Evolutionary conservation across 2,888 invertebrate genomes (phyloP), one percentile per base, ranked within the genome.

Genomic region (Oscheius sp.): DNA sequence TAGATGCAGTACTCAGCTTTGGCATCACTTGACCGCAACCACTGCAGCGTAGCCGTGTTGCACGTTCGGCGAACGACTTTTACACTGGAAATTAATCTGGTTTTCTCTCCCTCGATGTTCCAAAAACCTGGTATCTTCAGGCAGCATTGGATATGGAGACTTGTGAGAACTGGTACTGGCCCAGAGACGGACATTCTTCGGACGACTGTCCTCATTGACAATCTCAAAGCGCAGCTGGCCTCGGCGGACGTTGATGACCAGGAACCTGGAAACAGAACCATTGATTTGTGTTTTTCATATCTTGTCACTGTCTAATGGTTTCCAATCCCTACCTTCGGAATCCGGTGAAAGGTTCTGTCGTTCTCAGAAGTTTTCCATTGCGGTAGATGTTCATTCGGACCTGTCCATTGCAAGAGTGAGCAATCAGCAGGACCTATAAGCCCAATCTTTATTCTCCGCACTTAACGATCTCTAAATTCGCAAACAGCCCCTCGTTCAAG

Each of bases 91-190:
- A 50, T 51, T 57, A 70, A 37, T 35, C 47, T 32, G 29, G 32
- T 29, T 21, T 32, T 59, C 29, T 29, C 48, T 66, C 29, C 21
- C 10, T 11, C 10, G 29, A 70, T 29, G 21, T 70, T 70, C 32
- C 29, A 33, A 60, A 60, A 75, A 81, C 83, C 82, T 83, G 0
- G 85, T 84, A 73, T 86, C 86, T 35, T 84, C 84, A 7, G 86
- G 86, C 11, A 86, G 78, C 57, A 76, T 73, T 11, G 86, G 81
- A 70, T 83, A 86, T 9, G 85, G 86, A 9, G 83, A 83, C 7
- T 78, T 77, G 11, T 76, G 70, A 1, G 78, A 60, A 21, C 81
- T 76, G n/a, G 76, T 79, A 70, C 84, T 81, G 0, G 83, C 83
- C 82, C 82, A 82, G 21, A 82, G 68, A 21, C 82, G 72, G 32